These are phyloP conservation scores for Coracias cyanogaster DNA, from an alignment of 2,797 vertebrate genomes.

Conservation along the genomic window DNA sequence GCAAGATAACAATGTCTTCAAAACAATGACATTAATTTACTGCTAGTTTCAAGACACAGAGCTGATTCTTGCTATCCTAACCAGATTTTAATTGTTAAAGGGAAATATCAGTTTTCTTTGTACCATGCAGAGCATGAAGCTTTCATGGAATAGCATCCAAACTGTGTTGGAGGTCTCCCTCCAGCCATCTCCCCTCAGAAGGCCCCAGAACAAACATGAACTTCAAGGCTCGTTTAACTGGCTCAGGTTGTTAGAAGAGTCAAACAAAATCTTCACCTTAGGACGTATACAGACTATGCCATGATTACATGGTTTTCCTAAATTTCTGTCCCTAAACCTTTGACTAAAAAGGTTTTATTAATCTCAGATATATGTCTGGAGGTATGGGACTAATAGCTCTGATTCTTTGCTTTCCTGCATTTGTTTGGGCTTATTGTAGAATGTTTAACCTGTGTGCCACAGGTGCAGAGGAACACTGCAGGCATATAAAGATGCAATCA, in stretches of 20 bases:
- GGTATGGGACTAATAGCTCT: neutral
- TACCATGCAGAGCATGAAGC: fast-evolving
- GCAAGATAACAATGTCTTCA: neutral
- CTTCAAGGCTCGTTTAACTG: neutral
- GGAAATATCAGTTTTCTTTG: neutral
- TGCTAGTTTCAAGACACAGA: neutral
- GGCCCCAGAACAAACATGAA: neutral
- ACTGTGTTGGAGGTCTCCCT: neutral
- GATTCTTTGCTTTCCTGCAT: neutral
- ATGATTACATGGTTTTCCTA: neutral
- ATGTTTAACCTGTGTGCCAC: neutral
- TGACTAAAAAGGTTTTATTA: neutral
- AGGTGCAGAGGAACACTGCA: neutral
- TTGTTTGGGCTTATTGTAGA: neutral
- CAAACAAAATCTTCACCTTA: neutral
- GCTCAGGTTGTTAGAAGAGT: neutral
- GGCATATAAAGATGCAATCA: neutral
- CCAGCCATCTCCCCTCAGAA: neutral
- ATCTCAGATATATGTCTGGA: neutral
- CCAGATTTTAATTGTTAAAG: neutral
- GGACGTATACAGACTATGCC: neutral
- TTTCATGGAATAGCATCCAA: neutral
- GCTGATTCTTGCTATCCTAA: neutral
- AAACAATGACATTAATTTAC: neutral
- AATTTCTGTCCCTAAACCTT: neutral